phyloP scores from a whole-genome alignment of 2,888 invertebrate genomes.

The Thyatira batis region DNA sequence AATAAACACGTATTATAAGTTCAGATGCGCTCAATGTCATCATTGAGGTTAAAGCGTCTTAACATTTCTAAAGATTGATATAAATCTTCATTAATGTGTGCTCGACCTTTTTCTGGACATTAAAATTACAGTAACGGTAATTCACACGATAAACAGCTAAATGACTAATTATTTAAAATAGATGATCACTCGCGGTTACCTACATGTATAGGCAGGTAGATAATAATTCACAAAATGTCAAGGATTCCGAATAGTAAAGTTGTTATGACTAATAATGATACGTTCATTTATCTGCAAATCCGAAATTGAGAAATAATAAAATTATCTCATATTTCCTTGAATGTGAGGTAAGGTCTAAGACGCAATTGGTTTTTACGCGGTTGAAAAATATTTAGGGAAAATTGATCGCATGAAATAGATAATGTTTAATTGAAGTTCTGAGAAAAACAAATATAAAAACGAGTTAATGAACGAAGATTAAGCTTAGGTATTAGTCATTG shows the following conservation, averaged over 20 bases:
- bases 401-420: background rate
- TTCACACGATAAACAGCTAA: constrained; percentile 2
- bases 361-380: background rate
- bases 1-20: too few species aligned
- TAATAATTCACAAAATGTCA: constrained; percentile 31
- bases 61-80: background rate
- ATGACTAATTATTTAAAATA: constrained; percentile 22
- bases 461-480: too few species aligned
- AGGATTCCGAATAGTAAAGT: constrained; percentile 23
- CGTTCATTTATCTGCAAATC: constrained; percentile 9
- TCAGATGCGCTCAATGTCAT: background rate
- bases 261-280: constrained; percentile 24
- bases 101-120: background rate
- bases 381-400: background rate
- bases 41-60: background rate
- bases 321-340: constrained; percentile 12
- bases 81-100: background rate
- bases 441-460: too few species aligned
- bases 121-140: background rate
- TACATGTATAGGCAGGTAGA: constrained; percentile 21
- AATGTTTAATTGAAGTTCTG: too few species aligned
- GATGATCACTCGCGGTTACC: constrained; percentile 23
- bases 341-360: background rate
- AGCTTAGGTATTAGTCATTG: too few species aligned
- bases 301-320: constrained; percentile 3